phyloP scores from a whole-genome alignment of 35 echinoderm and acorn worm species.

The Acanthaster planci region DNA sequence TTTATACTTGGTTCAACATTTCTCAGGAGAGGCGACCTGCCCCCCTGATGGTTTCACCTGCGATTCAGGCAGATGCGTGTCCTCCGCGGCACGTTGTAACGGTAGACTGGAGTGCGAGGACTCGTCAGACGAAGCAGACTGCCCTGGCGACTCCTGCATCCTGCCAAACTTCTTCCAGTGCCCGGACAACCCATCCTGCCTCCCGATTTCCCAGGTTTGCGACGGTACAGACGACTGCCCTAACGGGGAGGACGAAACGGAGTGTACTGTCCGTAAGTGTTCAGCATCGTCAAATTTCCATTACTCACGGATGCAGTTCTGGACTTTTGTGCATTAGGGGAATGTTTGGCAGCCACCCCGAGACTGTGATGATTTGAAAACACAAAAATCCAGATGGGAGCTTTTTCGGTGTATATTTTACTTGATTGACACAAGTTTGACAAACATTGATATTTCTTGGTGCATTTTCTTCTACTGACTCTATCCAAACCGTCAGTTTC shows the following conservation, averaged over 20 bases:
- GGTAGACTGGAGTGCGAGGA: background rate
- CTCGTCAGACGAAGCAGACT: background rate
- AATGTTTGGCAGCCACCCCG: no score
- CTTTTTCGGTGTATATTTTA: no score
- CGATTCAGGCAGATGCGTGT: background rate
- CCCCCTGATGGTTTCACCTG: background rate
- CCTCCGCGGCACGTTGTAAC: background rate
- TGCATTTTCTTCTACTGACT: no score
- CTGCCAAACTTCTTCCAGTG: background rate
- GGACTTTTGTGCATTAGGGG: no score
- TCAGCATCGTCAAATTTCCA: no score
- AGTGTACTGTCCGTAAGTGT: conserved; percentile 25
- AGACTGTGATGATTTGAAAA: no score
- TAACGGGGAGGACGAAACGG: background rate
- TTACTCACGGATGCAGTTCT: no score
- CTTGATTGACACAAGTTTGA: no score
- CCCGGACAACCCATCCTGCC: background rate
- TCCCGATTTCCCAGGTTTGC: background rate
- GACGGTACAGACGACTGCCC: background rate
- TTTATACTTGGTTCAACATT: no score
- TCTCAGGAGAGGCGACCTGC: background rate
- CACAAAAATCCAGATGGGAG: no score
- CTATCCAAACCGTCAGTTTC: no score
- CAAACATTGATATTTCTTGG: no score
- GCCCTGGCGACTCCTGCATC: background rate